These are phyloP conservation scores for Trachurus trachurus DNA, from an alignment of 2,797 vertebrate species.

Conservation along the genomic window DNA sequence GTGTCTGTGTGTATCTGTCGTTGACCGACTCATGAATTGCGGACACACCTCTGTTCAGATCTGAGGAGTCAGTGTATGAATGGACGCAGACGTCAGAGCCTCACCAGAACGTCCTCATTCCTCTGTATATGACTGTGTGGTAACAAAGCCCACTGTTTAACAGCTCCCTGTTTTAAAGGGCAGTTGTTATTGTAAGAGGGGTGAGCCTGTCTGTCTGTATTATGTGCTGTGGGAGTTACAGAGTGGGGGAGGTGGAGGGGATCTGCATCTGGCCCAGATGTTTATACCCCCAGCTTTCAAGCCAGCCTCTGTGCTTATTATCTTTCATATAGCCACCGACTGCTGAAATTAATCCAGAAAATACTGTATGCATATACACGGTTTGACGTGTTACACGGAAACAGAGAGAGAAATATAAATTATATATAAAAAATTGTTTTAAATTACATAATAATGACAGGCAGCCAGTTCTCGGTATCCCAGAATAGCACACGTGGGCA, in stretches of 20 bases:
- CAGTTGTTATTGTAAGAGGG: slow-evolving; percentile 60
- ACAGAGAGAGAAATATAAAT: not conserved
- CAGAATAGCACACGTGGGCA: slow-evolving; percentile 43
- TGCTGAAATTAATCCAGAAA: slow-evolving; percentile 10
- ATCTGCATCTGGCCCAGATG: slow-evolving; percentile 65
- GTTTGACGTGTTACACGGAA: not conserved
- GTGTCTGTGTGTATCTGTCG: not conserved
- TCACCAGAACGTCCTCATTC: slow-evolving; percentile 22
- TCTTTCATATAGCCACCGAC: not conserved
- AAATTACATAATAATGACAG: not conserved
- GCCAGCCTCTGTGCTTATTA: slow-evolving; percentile 37
- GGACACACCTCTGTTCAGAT: slow-evolving; percentile 32
- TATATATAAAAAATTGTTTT: not conserved
- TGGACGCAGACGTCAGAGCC: slow-evolving; percentile 56
- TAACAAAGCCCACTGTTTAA: slow-evolving; percentile 49
- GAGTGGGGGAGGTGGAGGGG: slow-evolving; percentile 39
- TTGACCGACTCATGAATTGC: slow-evolving; percentile 10
- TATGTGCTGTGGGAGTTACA: slow-evolving; percentile 53
- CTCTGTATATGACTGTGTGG: slow-evolving; percentile 9
- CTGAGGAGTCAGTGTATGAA: slow-evolving; percentile 37
- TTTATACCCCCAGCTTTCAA: slow-evolving; percentile 33
- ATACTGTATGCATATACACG: not conserved
- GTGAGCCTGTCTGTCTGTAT: slow-evolving; percentile 58
- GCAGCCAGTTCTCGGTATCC: slow-evolving; percentile 2
- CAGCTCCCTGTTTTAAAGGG: slow-evolving; percentile 55